Conservation (phyloP, 2,888 invertebrate species). For the Prostheceraeus crozeri region DNA sequence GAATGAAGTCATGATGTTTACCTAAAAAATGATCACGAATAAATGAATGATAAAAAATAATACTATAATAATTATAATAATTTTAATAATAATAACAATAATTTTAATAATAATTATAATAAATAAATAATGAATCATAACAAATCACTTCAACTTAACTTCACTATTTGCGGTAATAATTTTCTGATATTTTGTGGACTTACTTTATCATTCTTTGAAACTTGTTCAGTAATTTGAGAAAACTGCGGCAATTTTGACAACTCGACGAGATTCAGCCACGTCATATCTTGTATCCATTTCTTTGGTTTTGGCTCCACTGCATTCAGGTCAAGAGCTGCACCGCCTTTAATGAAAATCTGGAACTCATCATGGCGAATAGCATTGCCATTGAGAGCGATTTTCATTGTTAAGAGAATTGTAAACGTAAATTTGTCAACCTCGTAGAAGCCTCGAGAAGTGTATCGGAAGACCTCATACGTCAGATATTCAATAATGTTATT, state of each 20-base stretch:
- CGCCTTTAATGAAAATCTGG: slow-evolving; percentile 81
- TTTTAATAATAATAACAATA: no score
- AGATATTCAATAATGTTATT: slow-evolving; percentile 74
- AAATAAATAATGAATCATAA: no score
- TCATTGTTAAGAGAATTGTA: slow-evolving; percentile 85
- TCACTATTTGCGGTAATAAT: no score
- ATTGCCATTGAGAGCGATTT: slow-evolving; percentile 77
- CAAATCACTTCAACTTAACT: no score
- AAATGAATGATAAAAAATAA: no score
- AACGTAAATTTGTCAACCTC: slow-evolving; percentile 85
- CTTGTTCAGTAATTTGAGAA: slow-evolving; percentile 54
- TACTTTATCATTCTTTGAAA: slow-evolving; percentile 56
- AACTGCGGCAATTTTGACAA: slow-evolving; percentile 55
- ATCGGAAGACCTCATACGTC: slow-evolving; percentile 83
- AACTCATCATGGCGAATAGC: slow-evolving; percentile 81
- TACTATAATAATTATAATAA: no score
- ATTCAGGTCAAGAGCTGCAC: slow-evolving; percentile 57
- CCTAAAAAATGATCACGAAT: no score
- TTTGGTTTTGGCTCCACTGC: slow-evolving; percentile 57
- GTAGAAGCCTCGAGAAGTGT: slow-evolving; percentile 81
- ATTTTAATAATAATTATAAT: no score
- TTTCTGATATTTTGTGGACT: no score
- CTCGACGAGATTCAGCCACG: slow-evolving; percentile 58
- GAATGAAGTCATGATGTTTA: no score
- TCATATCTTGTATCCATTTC: slow-evolving; percentile 58